phyloP scores from a whole-genome alignment of 2,888 invertebrate genomes.

The Stramonita haemastoma region DNA sequence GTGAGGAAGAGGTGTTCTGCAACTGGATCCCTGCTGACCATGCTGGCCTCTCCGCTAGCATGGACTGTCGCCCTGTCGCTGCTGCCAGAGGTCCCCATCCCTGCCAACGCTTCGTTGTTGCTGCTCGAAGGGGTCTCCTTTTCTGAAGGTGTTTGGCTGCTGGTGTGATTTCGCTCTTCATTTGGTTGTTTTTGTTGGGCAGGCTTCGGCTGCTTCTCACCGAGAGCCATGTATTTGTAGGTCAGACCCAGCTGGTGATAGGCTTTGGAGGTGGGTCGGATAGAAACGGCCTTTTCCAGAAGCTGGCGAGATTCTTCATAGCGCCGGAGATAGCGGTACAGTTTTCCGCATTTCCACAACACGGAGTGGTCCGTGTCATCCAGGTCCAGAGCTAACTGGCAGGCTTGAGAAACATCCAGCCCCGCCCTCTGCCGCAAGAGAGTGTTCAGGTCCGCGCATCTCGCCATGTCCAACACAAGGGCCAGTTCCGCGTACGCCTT shows the following conservation, averaged over 20 bases:
- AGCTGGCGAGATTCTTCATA: background rate
- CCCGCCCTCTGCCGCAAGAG: background rate
- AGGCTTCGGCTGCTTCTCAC: background rate
- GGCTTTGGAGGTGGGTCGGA: conserved; percentile 23
- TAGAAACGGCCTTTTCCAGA: background rate
- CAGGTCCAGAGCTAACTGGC: background rate
- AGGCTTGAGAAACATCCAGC: background rate
- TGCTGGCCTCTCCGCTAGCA: background rate
- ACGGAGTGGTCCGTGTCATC: conserved; percentile 12
- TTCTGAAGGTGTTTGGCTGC: background rate
- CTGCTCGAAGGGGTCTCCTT: background rate
- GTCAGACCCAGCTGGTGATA: conserved; percentile 33
- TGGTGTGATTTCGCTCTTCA: background rate
- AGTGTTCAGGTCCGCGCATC: background rate
- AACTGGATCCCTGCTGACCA: background rate
- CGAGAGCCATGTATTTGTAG: conserved; percentile 12
- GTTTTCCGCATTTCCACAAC: conserved; percentile 13
- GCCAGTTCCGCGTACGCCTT: conserved; percentile 35
- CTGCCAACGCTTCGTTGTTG: background rate
- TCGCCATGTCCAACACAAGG: background rate
- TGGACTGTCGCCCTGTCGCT: background rate
- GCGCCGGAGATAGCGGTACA: conserved; percentile 4
- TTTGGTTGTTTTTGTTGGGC: background rate
- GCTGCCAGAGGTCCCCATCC: background rate
- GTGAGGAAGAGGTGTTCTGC: background rate